Percentiles rank a stretch among this genome's conserved stretches.
phyloP scores from a whole-genome alignment of 2,797 vertebrate genomes.

The Nasua narica region DNA sequence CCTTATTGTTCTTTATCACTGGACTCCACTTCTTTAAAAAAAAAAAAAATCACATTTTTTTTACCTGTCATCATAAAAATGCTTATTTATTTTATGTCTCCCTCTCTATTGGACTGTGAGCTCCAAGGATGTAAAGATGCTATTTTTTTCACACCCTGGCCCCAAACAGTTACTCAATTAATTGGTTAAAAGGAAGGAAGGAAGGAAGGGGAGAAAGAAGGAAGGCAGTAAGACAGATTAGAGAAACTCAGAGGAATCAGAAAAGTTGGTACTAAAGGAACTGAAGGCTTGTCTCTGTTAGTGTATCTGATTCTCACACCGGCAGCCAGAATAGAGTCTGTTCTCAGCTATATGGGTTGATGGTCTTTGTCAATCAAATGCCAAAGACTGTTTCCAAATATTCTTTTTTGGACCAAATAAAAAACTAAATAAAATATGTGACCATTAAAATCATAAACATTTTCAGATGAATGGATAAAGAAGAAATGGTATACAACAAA shows the following conservation, averaged over 20 bases:
- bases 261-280: neutral
- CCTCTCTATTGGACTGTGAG: neutral
- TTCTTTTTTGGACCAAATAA: neutral
- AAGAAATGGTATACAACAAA: neutral
- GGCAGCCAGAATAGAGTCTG: neutral
- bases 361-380: neutral
- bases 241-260: neutral
- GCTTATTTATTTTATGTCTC: neutral
- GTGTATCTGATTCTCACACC: neutral
- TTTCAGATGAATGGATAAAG: neutral
- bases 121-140: neutral
- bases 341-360: neutral
- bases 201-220: neutral
- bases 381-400: neutral
- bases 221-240: neutral
- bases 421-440: neutral
- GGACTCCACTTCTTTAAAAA: neutral
- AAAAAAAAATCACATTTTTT: neutral
- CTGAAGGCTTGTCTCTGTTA: neutral
- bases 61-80: neutral
- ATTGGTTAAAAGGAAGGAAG: neutral
- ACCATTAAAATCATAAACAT: neutral
- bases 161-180: neutral
- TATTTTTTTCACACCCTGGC: neutral
- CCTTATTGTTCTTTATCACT: neutral